These are phyloP conservation scores for Loxodonta africana DNA, from an alignment of 2,113 vertebrate genomes.

Conservation along the genomic window DNA sequence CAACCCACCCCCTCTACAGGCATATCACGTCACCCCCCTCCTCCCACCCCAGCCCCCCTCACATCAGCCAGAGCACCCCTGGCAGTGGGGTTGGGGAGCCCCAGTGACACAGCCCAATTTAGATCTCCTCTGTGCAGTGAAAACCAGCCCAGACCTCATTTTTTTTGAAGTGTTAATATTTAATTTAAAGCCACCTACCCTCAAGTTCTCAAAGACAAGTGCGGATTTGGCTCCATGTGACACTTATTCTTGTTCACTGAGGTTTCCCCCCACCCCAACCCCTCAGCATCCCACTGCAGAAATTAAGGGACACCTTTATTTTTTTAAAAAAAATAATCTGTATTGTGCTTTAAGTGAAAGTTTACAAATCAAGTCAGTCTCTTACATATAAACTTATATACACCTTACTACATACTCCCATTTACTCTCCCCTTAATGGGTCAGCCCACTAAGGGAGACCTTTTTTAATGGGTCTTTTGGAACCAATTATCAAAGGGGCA, in stretches of 20 bases:
- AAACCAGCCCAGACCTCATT: conserved; percentile 68
- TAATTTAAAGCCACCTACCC: conserved; percentile 75
- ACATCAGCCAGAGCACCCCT: not conserved
- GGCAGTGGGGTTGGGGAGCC: conserved; percentile 33
- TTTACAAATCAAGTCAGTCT: too few relatives aligned
- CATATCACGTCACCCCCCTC: not conserved
- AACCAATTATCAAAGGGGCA: conserved; percentile 26
- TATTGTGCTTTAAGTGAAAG: too few relatives aligned
- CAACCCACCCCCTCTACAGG: conserved; percentile 43
- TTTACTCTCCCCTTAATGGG: too few relatives aligned
- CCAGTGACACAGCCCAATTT: conserved; percentile 72
- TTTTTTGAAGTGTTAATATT: conserved; percentile 73
- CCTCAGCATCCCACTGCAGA: not conserved
- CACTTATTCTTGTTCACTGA: fast-evolving
- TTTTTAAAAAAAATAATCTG: too few relatives aligned
- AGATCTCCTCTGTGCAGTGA: conserved; percentile 63
- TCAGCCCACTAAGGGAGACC: not conserved
- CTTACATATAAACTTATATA: too few relatives aligned
- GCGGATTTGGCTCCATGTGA: not conserved
- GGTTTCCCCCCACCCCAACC: fast-evolving
- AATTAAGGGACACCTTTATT: conserved; percentile 51
- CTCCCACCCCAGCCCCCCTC: not conserved
- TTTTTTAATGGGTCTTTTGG: conserved; percentile 27
- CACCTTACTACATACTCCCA: too few relatives aligned
- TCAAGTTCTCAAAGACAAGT: conserved; percentile 59